Evolutionary conservation across 92 coral and sea anemone species (phyloP).

Genomic region (Diadumene lineata): DNA sequence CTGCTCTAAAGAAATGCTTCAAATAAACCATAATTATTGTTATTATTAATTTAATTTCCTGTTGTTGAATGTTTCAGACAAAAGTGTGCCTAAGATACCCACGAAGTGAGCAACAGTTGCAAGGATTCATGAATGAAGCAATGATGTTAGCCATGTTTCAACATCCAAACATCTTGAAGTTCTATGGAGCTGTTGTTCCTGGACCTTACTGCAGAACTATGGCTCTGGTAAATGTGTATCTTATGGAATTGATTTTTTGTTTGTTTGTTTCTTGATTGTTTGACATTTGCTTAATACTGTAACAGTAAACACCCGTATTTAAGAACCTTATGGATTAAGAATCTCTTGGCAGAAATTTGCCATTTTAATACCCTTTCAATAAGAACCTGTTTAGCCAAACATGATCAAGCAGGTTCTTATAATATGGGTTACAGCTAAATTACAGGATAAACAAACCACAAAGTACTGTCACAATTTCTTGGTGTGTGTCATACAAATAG

Average conservation of each 20-base stretch:
- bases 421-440: no score
- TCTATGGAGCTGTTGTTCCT: slow-evolving; percentile 60
- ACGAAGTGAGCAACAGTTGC: slow-evolving; percentile 25
- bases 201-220: slow-evolving; percentile 59
- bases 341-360: no score
- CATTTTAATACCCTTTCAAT: no score
- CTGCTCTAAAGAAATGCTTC: no score
- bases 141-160: slow-evolving; percentile 27
- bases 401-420: no score
- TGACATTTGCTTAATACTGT: background rate
- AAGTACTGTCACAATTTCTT: no score
- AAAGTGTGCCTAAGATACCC: slow-evolving; percentile 61
- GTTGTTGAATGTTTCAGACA: slow-evolving; percentile 28
- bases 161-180: slow-evolving; percentile 59
- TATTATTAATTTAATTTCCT: no score
- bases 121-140: slow-evolving; percentile 59
- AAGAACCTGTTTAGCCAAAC: no score
- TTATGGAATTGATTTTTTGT: background rate
- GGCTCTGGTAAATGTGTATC: slow-evolving; percentile 50
- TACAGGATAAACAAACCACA: no score
- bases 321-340: background rate
- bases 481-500: no score
- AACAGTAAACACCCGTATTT: background rate
- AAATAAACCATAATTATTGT: background rate
- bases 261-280: background rate